phyloP scores from a whole-genome alignment of 2,797 vertebrate species.

The Tachyglossus aculeatus region DNA sequence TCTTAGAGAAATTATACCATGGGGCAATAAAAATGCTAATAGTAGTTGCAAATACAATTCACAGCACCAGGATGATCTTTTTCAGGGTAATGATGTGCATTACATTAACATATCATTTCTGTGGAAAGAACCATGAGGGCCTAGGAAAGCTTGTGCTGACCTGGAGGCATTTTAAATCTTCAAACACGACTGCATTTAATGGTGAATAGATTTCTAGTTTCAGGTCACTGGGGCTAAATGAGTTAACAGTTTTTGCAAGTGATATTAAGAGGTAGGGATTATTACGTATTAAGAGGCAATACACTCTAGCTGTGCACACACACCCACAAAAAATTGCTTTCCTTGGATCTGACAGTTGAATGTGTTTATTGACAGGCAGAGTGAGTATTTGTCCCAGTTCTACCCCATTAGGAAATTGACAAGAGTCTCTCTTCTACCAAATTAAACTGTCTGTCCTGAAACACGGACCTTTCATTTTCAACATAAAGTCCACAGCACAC shows the following conservation, averaged over 20 bases:
- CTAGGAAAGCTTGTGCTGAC: neutral
- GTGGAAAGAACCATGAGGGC: neutral
- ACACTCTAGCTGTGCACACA: neutral
- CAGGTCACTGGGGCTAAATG: no score
- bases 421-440: neutral
- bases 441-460: conserved; percentile 11
- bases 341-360: conserved; percentile 14
- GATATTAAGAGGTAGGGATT: neutral
- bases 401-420: conserved; percentile 5
- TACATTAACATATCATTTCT: no score
- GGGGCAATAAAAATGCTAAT: no score
- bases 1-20: no score
- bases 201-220: no score
- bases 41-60: no score
- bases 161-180: no score
- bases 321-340: neutral
- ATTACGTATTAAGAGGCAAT: conserved; percentile 38
- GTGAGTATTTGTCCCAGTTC: neutral
- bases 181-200: no score
- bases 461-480: conserved; percentile 24
- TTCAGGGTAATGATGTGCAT: no score
- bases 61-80: no score
- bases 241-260: neutral
- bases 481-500: neutral
- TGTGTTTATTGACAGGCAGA: conserved; percentile 3